Percentiles rank a stretch among this genome's conserved stretches.
Evolutionary conservation across 92 coral and sea anemone species (phyloP).

Genomic region (Diadumene lineata): DNA sequence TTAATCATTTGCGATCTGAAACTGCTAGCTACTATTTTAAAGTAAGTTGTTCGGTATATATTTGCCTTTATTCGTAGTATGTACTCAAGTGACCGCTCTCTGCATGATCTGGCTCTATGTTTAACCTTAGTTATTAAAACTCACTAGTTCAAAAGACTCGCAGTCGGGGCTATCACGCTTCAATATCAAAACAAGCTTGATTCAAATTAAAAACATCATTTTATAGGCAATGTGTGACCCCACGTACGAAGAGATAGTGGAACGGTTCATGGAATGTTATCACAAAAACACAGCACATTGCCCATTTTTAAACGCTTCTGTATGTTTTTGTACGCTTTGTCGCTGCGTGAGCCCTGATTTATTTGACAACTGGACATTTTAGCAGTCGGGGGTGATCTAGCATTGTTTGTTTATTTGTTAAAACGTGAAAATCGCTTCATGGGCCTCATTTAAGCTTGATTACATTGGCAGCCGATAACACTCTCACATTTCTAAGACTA

Average conservation of each 20-base stretch:
- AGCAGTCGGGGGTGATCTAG: conserved; percentile 5
- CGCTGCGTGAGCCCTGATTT: neutral
- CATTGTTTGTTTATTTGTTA: conserved; percentile 11
- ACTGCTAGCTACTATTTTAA: neutral
- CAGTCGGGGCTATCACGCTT: neutral
- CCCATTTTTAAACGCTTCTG: neutral
- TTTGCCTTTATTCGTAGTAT: neutral
- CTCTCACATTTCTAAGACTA: neutral
- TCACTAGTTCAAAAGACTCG: neutral
- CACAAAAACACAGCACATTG: neutral
- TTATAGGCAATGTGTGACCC: neutral
- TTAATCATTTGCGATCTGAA: neutral
- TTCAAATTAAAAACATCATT: neutral
- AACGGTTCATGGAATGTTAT: neutral
- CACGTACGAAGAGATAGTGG: neutral
- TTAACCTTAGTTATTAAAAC: conserved; percentile 23
- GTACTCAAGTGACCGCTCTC: conserved; percentile 3
- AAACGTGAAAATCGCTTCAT: neutral
- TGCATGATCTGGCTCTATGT: conserved; percentile 12
- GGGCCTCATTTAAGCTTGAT: neutral
- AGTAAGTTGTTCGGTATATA: neutral
- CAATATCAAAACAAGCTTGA: neutral
- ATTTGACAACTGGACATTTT: neutral
- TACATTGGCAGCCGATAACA: neutral
- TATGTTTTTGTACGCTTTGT: neutral